Conservation (phyloP, 2,888 invertebrate genomes). For the Trichopoda pennipes region DNA sequence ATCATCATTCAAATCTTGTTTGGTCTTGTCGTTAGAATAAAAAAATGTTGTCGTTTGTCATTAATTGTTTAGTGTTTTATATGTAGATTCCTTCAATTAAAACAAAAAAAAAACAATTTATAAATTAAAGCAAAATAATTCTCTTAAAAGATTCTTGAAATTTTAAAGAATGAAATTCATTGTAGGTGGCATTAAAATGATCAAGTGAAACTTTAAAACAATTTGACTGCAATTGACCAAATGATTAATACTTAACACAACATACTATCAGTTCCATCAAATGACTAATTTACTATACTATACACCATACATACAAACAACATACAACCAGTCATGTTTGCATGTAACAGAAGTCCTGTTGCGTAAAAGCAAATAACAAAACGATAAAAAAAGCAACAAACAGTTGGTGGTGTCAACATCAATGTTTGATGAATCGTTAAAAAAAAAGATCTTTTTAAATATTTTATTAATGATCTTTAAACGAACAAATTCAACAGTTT, state of each 20-base stretch:
- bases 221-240: conserved; percentile 71
- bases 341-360: conserved; percentile 29
- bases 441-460: conserved; percentile 39
- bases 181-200: conserved; percentile 73
- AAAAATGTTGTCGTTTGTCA: no score
- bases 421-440: conserved; percentile 56
- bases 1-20: no score
- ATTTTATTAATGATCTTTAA: conserved; percentile 65
- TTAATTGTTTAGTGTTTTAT: no score
- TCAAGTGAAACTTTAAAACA: conserved; percentile 35
- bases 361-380: conserved; percentile 23
- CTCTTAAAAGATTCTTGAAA: background rate
- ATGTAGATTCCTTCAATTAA: no score
- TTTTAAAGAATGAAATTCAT: conserved; percentile 47
- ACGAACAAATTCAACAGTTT: conserved; percentile 27
- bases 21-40: no score
- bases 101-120: no score
- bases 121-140: background rate
- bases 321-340: background rate
- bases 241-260: conserved; percentile 74
- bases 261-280: conserved; percentile 26
- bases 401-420: conserved; percentile 63
- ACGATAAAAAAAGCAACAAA: conserved; percentile 17
- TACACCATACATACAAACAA: background rate
- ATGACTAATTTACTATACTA: background rate